Percentiles rank a stretch among this genome's conserved stretches.
phyloP scores from a whole-genome alignment of 2,113 vertebrate species.

The Megalops atlanticus region DNA sequence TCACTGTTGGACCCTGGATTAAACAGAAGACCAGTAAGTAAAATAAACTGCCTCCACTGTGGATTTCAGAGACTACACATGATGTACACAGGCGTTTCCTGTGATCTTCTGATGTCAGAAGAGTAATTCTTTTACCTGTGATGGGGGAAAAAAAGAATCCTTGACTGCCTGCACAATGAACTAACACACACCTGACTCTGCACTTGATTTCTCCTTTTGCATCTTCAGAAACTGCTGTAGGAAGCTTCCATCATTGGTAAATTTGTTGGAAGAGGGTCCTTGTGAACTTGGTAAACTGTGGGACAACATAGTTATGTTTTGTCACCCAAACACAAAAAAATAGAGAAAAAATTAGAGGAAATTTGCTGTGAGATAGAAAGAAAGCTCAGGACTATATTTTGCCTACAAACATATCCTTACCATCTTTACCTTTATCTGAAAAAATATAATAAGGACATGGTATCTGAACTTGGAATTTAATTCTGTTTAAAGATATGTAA shows the following conservation, averaged over 20 bases:
- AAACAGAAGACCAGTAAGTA: not conserved
- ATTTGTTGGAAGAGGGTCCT: slow-evolving; percentile 80
- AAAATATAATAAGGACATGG: not conserved
- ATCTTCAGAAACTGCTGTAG: slow-evolving; percentile 94
- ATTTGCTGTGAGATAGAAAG: no score
- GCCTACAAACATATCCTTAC: not conserved
- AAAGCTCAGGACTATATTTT: not conserved
- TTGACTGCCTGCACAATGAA: not conserved
- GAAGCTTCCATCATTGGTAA: slow-evolving; percentile 94
- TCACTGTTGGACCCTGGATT: slow-evolving; percentile 58
- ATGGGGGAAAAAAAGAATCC: not conserved
- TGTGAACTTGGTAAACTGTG: slow-evolving; percentile 64
- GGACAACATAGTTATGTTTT: not conserved
- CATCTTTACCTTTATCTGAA: not conserved
- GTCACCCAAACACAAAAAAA: slow-evolving; percentile 7
- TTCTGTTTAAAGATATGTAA: not conserved
- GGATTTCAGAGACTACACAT: not conserved
- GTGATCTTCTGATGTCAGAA: no score
- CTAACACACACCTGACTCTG: slow-evolving; percentile 62
- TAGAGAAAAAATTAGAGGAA: slow-evolving; percentile 6
- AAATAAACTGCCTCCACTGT: not conserved
- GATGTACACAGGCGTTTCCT: not conserved
- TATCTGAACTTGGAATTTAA: not conserved
- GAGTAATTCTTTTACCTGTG: no score
- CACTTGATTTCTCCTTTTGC: slow-evolving; percentile 82